Base-by-base conservation (phyloP, 2,797 vertebrate genomes). In the Coregonus ussuriensis region DNA sequence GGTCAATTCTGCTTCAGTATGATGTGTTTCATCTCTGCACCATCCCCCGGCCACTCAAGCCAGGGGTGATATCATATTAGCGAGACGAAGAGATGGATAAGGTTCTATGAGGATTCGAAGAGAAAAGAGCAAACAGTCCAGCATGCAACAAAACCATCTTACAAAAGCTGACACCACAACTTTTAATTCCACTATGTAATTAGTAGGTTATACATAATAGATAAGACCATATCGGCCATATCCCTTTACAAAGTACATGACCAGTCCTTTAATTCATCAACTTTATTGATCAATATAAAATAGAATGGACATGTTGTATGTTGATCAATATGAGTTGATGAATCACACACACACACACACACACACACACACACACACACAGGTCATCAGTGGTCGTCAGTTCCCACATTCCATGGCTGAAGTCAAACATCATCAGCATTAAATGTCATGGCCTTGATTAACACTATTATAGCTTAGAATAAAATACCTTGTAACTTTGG, bases 181-280 rank as follows among this genome's bases (percentile, higher is more conserved):
- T 93, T 91, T 93, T 93, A 93, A 94, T 94, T 94, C 91, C 83
- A 87, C 70, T 67, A 83, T 90, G 91, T 94, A 93, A 93, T 93
- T 94, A 94, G 91, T 88, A 90, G 89, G 85, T 84, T 84, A 93
- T 94, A 86, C 92, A 95, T 94, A 91, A 94, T 95, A 92, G 87
- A 94, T 95, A 85, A 86, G 83, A 85, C 79, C 68, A 15, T 81
- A 88, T 78, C n/a, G 68, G 82, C 88, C 86, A 56, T 86, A 89
- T 89, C 88, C 87, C 88, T 77, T 92, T 92, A 93, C 89, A 92
- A 90, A 92, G 89, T 85, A 86, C 87, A 85, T 83, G 84, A 72
- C 79, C 35, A 71, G 83, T 84, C 82, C 87, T 86, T 91, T 89
- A 89, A 93, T 90, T 92, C 84, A 91, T 83, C 89, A 80, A 82